Percentiles rank a stretch among this genome's conserved stretches.
Conservation (phyloP, 2,113 vertebrate species). For the Spheniscus mendiculus region DNA sequence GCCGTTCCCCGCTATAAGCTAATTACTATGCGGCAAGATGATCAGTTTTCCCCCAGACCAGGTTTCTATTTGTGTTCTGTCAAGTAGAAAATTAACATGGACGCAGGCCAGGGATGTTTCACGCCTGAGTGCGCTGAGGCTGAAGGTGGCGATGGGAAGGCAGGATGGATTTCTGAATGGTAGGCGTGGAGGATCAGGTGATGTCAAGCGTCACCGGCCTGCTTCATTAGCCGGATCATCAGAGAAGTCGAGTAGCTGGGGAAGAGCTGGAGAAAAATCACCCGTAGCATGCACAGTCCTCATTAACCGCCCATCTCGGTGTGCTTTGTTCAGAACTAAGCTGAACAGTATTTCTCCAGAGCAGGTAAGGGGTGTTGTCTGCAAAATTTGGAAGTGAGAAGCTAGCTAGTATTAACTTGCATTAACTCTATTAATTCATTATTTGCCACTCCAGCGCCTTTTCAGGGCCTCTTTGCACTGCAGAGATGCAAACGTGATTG, state of each 20-base stretch:
- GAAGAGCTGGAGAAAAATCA: background rate
- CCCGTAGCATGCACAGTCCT: background rate
- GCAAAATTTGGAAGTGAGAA: background rate
- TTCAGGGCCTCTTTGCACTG: background rate
- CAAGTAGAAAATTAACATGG: slow-evolving; percentile 65
- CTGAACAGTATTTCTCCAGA: background rate
- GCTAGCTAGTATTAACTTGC: background rate
- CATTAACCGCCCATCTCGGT: background rate
- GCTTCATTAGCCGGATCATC: background rate
- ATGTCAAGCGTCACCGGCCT: background rate
- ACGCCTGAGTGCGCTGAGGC: background rate
- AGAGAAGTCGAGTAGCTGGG: background rate
- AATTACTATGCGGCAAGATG: slow-evolving; percentile 38
- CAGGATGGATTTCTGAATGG: background rate
- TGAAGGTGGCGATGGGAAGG: background rate
- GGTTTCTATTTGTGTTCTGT: slow-evolving; percentile 34
- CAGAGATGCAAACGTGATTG: background rate
- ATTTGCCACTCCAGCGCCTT: rapidly evolving
- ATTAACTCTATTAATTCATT: background rate
- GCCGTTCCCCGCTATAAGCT: background rate
- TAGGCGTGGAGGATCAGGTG: background rate
- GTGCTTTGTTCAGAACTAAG: background rate
- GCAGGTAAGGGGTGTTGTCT: background rate
- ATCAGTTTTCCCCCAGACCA: background rate
- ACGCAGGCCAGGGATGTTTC: slow-evolving; percentile 35